Base-by-base conservation (phyloP, 2,888 invertebrate species). In the Drosophila tanythrix region DNA sequence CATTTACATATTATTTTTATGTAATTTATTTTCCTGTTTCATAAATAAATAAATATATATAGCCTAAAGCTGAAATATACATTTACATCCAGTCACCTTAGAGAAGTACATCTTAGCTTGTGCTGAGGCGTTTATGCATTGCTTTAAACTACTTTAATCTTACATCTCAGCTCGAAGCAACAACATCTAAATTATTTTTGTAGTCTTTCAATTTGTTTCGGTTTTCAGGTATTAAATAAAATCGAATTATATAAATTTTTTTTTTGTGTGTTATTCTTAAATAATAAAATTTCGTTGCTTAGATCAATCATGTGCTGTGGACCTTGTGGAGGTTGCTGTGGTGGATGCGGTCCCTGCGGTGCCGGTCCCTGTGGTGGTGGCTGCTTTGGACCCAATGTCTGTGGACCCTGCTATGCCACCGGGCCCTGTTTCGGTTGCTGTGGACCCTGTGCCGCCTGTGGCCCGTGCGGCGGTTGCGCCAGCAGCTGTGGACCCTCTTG, bases 231-330 rank as follows among this genome's bases (percentile, higher is more conserved):
- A 36, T 64, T 46, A 10, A n/a, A 29, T 3, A 8, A 4, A 35
- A 55, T 13, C 18, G 25, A 15, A 25, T 15, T 15, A 8, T 0
- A 8, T 0, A 0, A 10, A 27, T 31, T 21, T 29, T 36, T n/a
- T 2, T 38, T 56, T n/a, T 36, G 1, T 5, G 15, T 18, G 4
- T 11, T 15, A 11, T 15, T n/a, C 31, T 7, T 0, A 46, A 25
- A 46, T 5, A 3, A 38, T 27, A 51, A 36, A 52, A 36, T 46
- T 35, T 27, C 10, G 31, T 4, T 33, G 1, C 15, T 46, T 25
- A 65, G 48, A 43, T 52, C 40, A 72, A 79, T 56, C 76, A 78
- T 78, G 78, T 79, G 78, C 56, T 78, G 78, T 60, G 78, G 78
- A 68, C 78, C 78, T 27, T 78, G 78, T 25, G 74, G 73, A 38